Base-by-base conservation (phyloP, 2,888 invertebrate genomes). In the Choristoneura rosaceana region DNA sequence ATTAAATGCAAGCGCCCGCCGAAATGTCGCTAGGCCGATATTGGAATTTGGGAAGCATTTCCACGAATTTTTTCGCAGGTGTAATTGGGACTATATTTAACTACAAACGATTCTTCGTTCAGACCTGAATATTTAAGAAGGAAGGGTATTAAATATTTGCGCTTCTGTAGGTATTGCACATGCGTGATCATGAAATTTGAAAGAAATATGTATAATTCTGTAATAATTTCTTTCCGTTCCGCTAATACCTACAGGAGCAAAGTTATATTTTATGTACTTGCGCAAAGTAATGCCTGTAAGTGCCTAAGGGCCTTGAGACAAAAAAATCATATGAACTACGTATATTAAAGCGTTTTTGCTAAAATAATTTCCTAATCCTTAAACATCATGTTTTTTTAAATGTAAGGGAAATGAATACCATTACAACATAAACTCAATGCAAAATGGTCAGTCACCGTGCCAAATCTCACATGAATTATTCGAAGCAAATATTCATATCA, bases 1-100 rank as follows among this genome's bases (percentile, higher is more conserved):
- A 93, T 93, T 90, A 93, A 92, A 89, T 89, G 88, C 90, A 90
- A 89, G 89, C 85, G 81, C 65, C 41, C 85, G 81, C 65, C 65
- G 41, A 69, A 70, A 70, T 71, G 74, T 67, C 74, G 70, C 66
- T 55, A 17, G 41, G 52, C 41, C 65, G 61, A 58, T 68, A 58
- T 69, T 62, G 55, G 41, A 59, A 63, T 68, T 70, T 58, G 47
- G 62, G 55, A 9, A 14, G 25, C 41, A 5, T 10, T 17, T 58
- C 58, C 9, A 14, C 3, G 14, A 17, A 0, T n/a, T 59, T 34
- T 58, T 55, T 55, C 25, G 2, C 52, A 52, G 55, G 55, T 55
- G 55, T 55, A 55, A 52, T 55, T 25, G 25, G 25, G 55, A 15
- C 17, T 15, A 25, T 55, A 25, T 25, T 25, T 25, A 25, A 55